Evolutionary conservation across 2,888 invertebrate species (phyloP).

Genomic region (Troilus luridus): DNA sequence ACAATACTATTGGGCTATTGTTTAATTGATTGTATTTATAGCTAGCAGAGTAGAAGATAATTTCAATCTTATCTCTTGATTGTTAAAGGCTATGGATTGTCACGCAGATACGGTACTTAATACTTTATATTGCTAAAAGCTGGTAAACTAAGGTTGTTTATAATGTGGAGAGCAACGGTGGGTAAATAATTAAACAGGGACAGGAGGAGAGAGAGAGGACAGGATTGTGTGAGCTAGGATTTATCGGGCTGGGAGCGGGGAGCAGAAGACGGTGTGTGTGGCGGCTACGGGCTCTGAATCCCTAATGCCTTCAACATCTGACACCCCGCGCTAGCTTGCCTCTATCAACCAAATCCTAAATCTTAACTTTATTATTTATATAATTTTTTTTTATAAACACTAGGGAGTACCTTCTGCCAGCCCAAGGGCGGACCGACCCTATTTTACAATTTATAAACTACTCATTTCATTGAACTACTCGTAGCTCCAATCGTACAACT

Average conservation of each 20-base stretch:
- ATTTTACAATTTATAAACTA: too few relatives aligned
- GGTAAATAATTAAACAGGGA: not conserved
- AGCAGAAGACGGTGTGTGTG: slow-evolving; percentile 17
- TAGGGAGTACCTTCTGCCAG: too few relatives aligned
- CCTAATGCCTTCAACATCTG: slow-evolving; percentile 51
- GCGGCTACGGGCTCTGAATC: slow-evolving; percentile 25
- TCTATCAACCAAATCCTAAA: not conserved
- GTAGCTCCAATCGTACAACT: too few relatives aligned
- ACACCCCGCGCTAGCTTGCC: not conserved
- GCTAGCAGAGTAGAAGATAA: too few relatives aligned
- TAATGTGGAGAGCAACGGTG: not conserved
- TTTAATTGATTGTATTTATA: too few relatives aligned
- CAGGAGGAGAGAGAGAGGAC: not conserved
- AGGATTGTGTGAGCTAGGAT: slow-evolving; percentile 7
- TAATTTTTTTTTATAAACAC: not conserved
- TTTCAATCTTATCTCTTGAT: too few relatives aligned
- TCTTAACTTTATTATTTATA: not conserved
- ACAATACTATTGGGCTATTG: too few relatives aligned
- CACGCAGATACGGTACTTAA: not conserved
- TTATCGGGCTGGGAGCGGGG: not conserved
- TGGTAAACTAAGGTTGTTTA: not conserved
- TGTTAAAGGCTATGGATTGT: not conserved
- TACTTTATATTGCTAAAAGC: not conserved
- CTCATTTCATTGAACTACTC: too few relatives aligned
- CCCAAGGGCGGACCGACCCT: too few relatives aligned